phyloP scores from a whole-genome alignment of 2,888 invertebrate genomes.

The Beris chalybata region DNA sequence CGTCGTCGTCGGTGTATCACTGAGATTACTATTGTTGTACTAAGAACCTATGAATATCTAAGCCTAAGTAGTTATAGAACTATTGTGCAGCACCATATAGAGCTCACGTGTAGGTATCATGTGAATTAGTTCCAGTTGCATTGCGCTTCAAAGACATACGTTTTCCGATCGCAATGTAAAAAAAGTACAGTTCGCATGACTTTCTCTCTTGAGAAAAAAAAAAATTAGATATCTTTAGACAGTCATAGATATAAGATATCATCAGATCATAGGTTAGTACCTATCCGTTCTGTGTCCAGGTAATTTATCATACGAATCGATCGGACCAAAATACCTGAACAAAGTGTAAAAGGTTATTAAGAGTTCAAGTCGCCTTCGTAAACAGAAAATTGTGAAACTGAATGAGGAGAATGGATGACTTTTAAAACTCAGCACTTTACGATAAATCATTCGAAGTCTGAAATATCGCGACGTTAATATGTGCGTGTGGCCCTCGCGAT shows the following conservation, averaged over 20 bases:
- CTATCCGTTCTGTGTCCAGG: conserved; percentile 22
- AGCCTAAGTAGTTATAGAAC: no score
- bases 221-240: conserved; percentile 14
- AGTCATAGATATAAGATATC: conserved; percentile 24
- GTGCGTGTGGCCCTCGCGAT: conserved; percentile 38
- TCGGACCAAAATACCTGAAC: conserved; percentile 29
- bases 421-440: conserved; percentile 26
- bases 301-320: conserved; percentile 31
- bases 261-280: conserved; percentile 29
- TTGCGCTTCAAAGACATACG: not conserved
- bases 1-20: no score
- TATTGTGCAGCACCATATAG: no score
- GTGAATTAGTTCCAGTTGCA: not conserved
- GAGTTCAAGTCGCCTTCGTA: conserved; percentile 32
- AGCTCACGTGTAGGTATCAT: no score
- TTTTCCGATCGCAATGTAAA: not conserved
- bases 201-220: conserved; percentile 17
- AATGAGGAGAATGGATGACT: conserved; percentile 32
- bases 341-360: conserved; percentile 32
- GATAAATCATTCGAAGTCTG: conserved; percentile 25
- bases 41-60: no score
- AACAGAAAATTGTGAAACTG: conserved; percentile 33
- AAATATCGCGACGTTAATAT: conserved; percentile 27
- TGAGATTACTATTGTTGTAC: no score
- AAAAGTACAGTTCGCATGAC: not conserved